These are phyloP conservation scores for Garrulus glandarius DNA, from an alignment of 2,797 vertebrate species.

Conservation along the genomic window DNA sequence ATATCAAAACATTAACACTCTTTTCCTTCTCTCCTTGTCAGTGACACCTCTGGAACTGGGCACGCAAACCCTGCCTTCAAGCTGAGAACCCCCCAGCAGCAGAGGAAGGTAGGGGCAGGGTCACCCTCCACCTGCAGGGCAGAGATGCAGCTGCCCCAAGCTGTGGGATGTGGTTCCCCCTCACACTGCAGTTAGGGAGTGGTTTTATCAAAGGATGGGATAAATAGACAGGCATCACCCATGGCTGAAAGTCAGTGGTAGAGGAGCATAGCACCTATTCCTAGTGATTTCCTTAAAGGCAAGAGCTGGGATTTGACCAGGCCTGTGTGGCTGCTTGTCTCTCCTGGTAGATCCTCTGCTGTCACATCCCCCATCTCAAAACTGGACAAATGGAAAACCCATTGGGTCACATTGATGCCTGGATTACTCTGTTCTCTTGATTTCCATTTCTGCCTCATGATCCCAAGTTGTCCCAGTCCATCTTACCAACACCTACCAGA, in stretches of 20 bases:
- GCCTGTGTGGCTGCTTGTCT: background rate
- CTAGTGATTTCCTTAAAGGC: background rate
- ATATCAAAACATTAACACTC: background rate
- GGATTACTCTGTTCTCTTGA: background rate
- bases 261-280: background rate
- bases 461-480: background rate
- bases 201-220: background rate
- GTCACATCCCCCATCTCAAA: background rate
- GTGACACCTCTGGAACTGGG: conserved; percentile 64
- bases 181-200: background rate
- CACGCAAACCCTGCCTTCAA: conserved; percentile 79
- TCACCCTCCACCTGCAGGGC: background rate
- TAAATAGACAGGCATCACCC: background rate
- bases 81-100: conserved; percentile 73
- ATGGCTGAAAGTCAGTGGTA: background rate
- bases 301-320: background rate
- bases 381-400: background rate
- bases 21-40: background rate
- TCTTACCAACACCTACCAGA: background rate
- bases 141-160: background rate
- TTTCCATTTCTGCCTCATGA: background rate
- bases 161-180: background rate
- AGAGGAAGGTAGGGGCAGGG: conserved; percentile 66
- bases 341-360: background rate
- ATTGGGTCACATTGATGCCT: background rate